Evolutionary conservation across 2,888 invertebrate species (phyloP), one percentile per base, ranked within the genome.

Genomic region (Eueremaeus valkanovi): DNA sequence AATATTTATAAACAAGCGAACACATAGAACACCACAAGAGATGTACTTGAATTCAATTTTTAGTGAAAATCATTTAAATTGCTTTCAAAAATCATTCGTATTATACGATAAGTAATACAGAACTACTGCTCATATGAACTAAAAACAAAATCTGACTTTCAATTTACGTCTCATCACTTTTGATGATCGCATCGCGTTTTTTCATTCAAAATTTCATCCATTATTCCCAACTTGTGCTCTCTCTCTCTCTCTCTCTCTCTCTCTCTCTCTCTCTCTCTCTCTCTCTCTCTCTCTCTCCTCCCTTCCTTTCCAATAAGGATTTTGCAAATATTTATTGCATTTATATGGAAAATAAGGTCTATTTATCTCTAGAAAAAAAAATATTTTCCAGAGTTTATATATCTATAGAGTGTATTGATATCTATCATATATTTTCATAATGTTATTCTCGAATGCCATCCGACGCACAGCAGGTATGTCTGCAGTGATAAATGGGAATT

Each of bases 21-120:
- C 2, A 66, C 27, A n/a, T n/a, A n/a, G n/a, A 66, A 33, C 66
- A 40, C 66, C 40, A 36, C 66, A 66, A 66, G 66, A 66, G 33
- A 31, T 33, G 36, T 27, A 66, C 66, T 66, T 66, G 66, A 66
- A 66, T 66, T 66, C 66, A 66, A 66, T 66, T 33, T 21, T 31
- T 21, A 63, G 21, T 36, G 18, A 66, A 66, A 36, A n/a, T 36
- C 61, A 29, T 29, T 21, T 61, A 61, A 61, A 61, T 61, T 61
- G 61, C 61, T 61, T 3, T 61, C 27, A 21, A 51, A 51, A 51
- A 3, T 5, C 21, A 24, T n/a, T n/a, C 51, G 2, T 5, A 51
- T 6, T 24, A 21, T 5, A 24, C 3, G 51, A 21, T 3, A 45
- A 3, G 16, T 21, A 51, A 51, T 45, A 18, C 24, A 21, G 24